Evolutionary conservation across 2,888 invertebrate species (phyloP), one percentile per base, ranked within the genome.

Genomic region (Protodeltote pygarga): DNA sequence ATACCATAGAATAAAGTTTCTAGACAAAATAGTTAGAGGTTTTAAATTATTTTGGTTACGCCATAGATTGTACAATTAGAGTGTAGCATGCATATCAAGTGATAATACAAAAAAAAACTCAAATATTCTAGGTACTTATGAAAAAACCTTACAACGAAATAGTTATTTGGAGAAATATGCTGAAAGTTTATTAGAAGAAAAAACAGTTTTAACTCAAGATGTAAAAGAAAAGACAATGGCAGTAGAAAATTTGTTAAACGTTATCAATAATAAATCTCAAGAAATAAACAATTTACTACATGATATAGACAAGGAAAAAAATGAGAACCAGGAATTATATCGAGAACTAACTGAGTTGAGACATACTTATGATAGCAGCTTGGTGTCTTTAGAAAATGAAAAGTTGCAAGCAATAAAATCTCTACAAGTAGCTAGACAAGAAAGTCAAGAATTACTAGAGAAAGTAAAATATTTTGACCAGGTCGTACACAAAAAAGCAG

Each of bases 361-460:
- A 41, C 67, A 78, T 19, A 65, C 48, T 3, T 85, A 77, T 54
- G 65, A 77, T 17, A 65, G 50, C 33, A 80, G 71, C 48, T 37
- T 85, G 8, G 32, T 47, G 13, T 39, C 54, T 20, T 62, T 85
- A 46, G 75, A 85, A 54, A 77, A 61, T 51, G 85, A 89, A 73
- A 86, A 81, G 51, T 45, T 59, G 33, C 53, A 77, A 40, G 73
- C 73, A 8, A 39, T 83, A 1, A 65, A 67, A 32, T 79, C 79
- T 8, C 54, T 88, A 21, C 67, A 82, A 20, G 32, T 83, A 44
- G 82, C 81, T 8, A 79, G 68, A 54, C 75, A 76, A 58, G 86
- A 90, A 68, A 89, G 88, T 60, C 65, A 78, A 51, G 82, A 85
- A 46, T 51, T 89, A 46, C 50, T 87, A 9, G 61, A 80, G 42